Evolutionary conservation across 1,140 invertebrate species (phyloP).

Genomic region (Geopemphigus sp.): DNA sequence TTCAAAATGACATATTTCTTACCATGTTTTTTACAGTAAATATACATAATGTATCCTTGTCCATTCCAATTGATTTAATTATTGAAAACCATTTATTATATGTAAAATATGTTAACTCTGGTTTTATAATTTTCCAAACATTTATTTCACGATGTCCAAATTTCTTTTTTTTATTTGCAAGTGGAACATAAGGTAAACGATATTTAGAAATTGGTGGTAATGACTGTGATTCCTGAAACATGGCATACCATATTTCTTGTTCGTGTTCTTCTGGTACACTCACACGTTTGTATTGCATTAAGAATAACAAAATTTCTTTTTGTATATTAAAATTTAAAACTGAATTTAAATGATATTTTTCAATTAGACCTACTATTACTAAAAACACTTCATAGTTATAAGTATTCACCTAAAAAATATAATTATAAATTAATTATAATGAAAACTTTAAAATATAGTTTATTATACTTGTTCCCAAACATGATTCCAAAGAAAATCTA

Average conservation of each 20-base stretch:
- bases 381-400: constrained; percentile 58
- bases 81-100: constrained; percentile 57
- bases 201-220: constrained; percentile 57
- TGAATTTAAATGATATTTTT: constrained; percentile 52
- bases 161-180: constrained; percentile 42
- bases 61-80: constrained; percentile 55
- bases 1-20: neutral
- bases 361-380: constrained; percentile 55
- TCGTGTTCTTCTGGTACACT: constrained; percentile 55
- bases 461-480: constrained; percentile 43
- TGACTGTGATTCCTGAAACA: constrained; percentile 54
- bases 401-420: constrained; percentile 55
- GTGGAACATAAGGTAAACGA: constrained; percentile 55
- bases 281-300: constrained; percentile 32
- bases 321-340: constrained; percentile 46
- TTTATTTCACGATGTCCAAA: constrained; percentile 48
- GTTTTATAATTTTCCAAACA: constrained; percentile 50
- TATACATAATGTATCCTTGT: constrained; percentile 56
- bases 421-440: constrained; percentile 27
- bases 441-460: neutral
- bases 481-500: constrained; percentile 45
- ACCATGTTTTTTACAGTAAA: constrained; percentile 56
- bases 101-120: constrained; percentile 57
- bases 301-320: constrained; percentile 51
- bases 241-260: constrained; percentile 55